Percentiles rank a stretch among this genome's conserved stretches.
Evolutionary conservation across 2,888 invertebrate genomes (phyloP).

Genomic region (Noctua comes): DNA sequence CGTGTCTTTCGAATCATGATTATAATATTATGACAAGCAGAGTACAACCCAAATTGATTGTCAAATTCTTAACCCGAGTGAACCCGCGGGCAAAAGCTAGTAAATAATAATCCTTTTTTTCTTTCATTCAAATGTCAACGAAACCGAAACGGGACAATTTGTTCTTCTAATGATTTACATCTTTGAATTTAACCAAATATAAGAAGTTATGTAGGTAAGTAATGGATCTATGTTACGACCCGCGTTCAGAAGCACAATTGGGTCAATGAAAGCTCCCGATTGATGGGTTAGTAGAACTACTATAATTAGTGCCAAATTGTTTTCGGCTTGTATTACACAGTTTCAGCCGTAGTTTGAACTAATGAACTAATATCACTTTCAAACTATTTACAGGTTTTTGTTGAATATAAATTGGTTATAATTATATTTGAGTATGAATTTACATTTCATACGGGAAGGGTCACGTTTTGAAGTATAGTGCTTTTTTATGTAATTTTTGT

Average conservation of each 20-base stretch:
- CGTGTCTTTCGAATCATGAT: too few species aligned
- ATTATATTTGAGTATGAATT: not conserved
- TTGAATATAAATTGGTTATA: not conserved
- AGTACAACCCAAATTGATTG: too few species aligned
- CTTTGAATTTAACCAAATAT: not conserved
- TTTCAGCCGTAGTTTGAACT: constrained; percentile 1
- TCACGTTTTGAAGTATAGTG: too few species aligned
- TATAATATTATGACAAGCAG: too few species aligned
- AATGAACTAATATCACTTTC: not conserved
- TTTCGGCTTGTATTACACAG: not conserved
- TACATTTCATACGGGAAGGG: not conserved
- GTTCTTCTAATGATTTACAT: not conserved
- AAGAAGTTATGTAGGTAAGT: not conserved
- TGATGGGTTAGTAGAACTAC: constrained; percentile 15
- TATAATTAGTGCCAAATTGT: constrained; percentile 34
- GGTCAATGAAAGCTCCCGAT: constrained; percentile 17
- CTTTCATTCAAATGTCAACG: not conserved
- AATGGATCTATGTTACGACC: not conserved
- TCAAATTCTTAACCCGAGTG: too few species aligned
- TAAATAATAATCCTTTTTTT: not conserved
- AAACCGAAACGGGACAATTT: not conserved
- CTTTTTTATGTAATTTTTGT: too few species aligned
- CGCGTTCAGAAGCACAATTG: constrained; percentile 1
- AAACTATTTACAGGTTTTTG: constrained; percentile 9
- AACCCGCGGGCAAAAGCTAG: too few species aligned